These are phyloP conservation scores for Diadumene lineata DNA, from an alignment of 92 coral and sea anemone genomes.

Conservation along the genomic window DNA sequence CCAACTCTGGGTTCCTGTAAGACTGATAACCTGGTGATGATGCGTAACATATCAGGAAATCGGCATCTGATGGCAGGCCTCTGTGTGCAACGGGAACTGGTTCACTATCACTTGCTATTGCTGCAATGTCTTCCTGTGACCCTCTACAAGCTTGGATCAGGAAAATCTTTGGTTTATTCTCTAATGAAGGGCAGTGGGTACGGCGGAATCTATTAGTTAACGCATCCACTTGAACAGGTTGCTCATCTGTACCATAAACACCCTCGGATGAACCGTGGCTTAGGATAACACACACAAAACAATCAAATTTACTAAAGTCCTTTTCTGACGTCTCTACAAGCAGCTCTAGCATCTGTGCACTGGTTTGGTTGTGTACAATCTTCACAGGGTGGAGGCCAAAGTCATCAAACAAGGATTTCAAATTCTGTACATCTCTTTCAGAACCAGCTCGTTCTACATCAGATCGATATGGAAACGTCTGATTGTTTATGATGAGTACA, in stretches of 20 bases:
- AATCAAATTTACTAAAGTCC: constrained; percentile 72
- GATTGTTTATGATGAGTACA: constrained; percentile 75
- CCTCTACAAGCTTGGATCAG: constrained; percentile 94
- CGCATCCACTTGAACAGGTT: constrained; percentile 62
- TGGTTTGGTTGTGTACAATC: constrained; percentile 22
- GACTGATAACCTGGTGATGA: constrained; percentile 76
- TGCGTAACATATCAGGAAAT: constrained; percentile 82
- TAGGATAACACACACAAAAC: constrained; percentile 82
- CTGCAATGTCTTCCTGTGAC: constrained; percentile 33
- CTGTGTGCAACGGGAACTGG: constrained; percentile 42
- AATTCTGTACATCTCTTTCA: constrained; percentile 52
- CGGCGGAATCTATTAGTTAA: constrained; percentile 71
- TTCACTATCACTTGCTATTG: constrained; percentile 76
- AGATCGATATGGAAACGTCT: constrained; percentile 44
- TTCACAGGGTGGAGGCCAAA: constrained; percentile 48
- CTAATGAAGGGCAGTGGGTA: constrained; percentile 55
- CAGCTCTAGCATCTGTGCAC: constrained; percentile 47
- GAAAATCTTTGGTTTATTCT: constrained; percentile 85
- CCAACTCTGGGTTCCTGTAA: constrained; percentile 62
- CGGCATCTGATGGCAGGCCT: constrained; percentile 79
- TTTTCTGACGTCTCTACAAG: constrained; percentile 61
- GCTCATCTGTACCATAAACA: constrained; percentile 73
- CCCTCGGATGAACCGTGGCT: constrained; percentile 84
- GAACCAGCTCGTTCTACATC: constrained; percentile 71
- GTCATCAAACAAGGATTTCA: constrained; percentile 58